Evolutionary conservation across 2,113 vertebrate species (phyloP).

Genomic region (Alligator mississippiensis): DNA sequence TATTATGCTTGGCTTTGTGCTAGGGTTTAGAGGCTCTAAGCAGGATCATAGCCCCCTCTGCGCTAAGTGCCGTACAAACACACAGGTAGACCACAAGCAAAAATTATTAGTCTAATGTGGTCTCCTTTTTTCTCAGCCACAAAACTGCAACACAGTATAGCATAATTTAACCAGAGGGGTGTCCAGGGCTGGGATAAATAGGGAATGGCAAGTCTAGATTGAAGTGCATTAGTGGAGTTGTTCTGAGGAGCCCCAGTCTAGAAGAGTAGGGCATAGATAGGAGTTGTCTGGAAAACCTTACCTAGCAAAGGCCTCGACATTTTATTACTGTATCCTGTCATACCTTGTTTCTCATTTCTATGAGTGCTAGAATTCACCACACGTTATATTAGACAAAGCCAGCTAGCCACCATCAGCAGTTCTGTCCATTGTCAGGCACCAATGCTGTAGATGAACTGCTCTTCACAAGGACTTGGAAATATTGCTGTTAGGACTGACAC

Average conservation of each 20-base stretch:
- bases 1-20: not conserved
- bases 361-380: slow-evolving; percentile 23
- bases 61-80: not conserved
- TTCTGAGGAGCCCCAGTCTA: slow-evolving; percentile 45
- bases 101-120: not conserved
- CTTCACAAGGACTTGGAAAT: not conserved
- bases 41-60: not conserved
- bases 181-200: slow-evolving; percentile 61
- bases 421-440: not conserved
- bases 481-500: not conserved
- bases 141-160: slow-evolving; percentile 20
- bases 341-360: slow-evolving; percentile 15
- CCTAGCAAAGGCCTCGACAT: slow-evolving; percentile 23
- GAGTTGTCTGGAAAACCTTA: slow-evolving; percentile 18
- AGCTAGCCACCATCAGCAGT: not conserved
- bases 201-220: slow-evolving; percentile 60
- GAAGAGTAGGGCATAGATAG: slow-evolving; percentile 57
- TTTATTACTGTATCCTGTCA: not conserved
- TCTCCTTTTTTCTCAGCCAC: slow-evolving; percentile 7
- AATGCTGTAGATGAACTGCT: not conserved
- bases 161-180: slow-evolving; percentile 56
- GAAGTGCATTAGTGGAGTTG: slow-evolving; percentile 61
- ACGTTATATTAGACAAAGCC: not conserved
- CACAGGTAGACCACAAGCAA: not conserved
- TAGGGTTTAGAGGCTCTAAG: not conserved